These are phyloP conservation scores for Romanogobio albipinnatus DNA, from an alignment of 2,113 vertebrate species.

Conservation along the genomic window DNA sequence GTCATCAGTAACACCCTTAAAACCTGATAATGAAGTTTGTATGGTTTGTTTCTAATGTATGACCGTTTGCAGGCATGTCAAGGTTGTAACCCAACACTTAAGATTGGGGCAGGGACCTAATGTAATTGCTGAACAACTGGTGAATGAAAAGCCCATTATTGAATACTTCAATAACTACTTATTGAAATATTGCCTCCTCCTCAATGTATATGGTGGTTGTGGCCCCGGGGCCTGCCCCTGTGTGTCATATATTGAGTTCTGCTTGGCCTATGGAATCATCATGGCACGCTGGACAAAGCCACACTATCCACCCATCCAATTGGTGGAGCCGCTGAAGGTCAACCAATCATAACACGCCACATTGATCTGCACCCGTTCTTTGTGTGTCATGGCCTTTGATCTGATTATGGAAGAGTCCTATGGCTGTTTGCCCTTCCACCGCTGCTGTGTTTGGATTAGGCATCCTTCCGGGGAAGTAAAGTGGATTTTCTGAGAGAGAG, in stretches of 20 bases:
- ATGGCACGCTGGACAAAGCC: background rate
- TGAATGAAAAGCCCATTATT: background rate
- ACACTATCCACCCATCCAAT: background rate
- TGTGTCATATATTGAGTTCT: background rate
- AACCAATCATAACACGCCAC: slow-evolving; percentile 6
- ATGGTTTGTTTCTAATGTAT: background rate
- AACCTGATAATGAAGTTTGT: background rate
- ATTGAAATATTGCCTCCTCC: background rate
- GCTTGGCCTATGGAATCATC: background rate
- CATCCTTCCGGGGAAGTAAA: slow-evolving; percentile 1
- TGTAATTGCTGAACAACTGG: background rate
- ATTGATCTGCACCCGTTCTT: slow-evolving; percentile 27
- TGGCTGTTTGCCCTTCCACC: background rate
- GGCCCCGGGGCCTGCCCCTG: background rate
- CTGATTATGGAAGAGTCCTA: background rate
- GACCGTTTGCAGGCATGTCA: background rate
- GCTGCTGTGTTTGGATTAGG: slow-evolving; percentile 10
- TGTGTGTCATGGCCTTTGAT: slow-evolving; percentile 38
- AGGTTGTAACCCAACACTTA: background rate
- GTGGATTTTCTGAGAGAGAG: background rate
- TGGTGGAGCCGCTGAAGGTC: background rate
- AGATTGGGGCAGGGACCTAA: background rate
- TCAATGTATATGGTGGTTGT: background rate
- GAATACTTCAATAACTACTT: background rate
- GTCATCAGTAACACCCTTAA: slow-evolving; percentile 17